Evolutionary conservation across 2,888 invertebrate species (phyloP).

Genomic region (Drosophila prolongata): DNA sequence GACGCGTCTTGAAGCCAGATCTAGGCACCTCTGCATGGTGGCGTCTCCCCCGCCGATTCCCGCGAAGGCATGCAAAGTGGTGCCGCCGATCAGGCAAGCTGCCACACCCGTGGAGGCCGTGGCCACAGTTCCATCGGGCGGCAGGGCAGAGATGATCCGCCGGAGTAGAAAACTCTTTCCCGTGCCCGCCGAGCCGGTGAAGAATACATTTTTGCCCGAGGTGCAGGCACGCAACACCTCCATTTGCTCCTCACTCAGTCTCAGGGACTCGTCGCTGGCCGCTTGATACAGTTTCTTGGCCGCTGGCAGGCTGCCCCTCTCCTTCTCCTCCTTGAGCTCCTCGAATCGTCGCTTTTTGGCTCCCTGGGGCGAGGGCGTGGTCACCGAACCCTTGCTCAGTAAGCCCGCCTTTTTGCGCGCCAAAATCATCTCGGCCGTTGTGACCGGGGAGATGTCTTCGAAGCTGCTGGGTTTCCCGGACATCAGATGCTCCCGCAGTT

Average conservation of each 20-base stretch:
- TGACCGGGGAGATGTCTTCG: conserved; percentile 95
- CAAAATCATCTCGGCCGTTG: conserved; percentile 89
- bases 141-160: conserved; percentile 93
- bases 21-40: conserved; percentile 89
- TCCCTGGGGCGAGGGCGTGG: conserved; percentile 89
- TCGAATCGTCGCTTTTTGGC: conserved; percentile 86
- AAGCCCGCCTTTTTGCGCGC: conserved; percentile 86
- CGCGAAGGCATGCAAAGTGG: conserved; percentile 97
- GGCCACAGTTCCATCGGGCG: conserved; percentile 94
- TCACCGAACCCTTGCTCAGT: conserved; percentile 86
- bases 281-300: conserved; percentile 88
- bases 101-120: conserved; percentile 99
- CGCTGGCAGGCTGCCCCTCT: conserved; percentile 46
- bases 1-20: conserved; percentile 88
- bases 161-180: conserved; percentile 96
- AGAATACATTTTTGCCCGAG: conserved; percentile 92
- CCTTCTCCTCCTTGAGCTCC: conserved; percentile 76
- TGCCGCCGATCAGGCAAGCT: conserved; percentile 97
- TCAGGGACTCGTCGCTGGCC: conserved; percentile 68
- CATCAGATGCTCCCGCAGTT: conserved; percentile 88
- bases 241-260: conserved; percentile 88
- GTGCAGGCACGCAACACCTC: conserved; percentile 91
- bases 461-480: conserved; percentile 88
- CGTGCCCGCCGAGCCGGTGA: conserved; percentile 97
- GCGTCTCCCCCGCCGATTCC: conserved; percentile 94